Base-by-base conservation (phyloP, 2,113 vertebrate species). In the Nestor notabilis region DNA sequence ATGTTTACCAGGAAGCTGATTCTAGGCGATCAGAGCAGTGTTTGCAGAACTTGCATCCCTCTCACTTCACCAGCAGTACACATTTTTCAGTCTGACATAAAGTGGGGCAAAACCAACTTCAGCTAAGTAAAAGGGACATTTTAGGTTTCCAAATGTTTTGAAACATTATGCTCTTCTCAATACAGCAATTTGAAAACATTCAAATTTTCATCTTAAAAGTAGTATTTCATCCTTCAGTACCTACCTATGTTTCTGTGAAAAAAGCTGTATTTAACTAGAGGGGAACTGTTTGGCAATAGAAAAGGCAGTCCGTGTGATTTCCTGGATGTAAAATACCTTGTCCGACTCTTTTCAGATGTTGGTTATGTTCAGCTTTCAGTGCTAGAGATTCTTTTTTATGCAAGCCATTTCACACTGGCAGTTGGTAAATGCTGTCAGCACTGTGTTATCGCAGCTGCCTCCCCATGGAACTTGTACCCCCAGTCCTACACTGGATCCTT, bases 391-490 rank as follows among this genome's bases (percentile, higher is more conserved):
- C 43, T 27, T 28, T 55, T 21, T 39, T 15, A 0, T 4, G 20
- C 33, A 9, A 33, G 56, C 68, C 4, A 0, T 9, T 31, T 17
- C 70, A 25, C 47, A 4, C 5, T 0, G 1, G 46, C 19, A 2
- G 43, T 6, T 33, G 7, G 5, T 37, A 18, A 1, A 16, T 3
- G 71, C 71, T 43, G 58, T 24, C 33, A 17, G 83, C 5, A 14
- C 43, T 0, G 50, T 2, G 7, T 17, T 58, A 19, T 29, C 17
- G 3, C 63, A 19, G 71, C 50, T 3, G 7, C 43, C 20, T 75
- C 23, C 58, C 53, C 9, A 0, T 7, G 56, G 64, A 68, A 5
- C 69, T 79, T 63, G 63, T 9, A 28, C 70, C 58, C 14, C 3
- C 28, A 5, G 17, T 55, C 49, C 43, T 1, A 1, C 1, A 1